Evolutionary conservation across 1,140 invertebrate species (phyloP), one percentile per base, ranked within the genome.

Genomic region (Leptopilina boulardi): DNA sequence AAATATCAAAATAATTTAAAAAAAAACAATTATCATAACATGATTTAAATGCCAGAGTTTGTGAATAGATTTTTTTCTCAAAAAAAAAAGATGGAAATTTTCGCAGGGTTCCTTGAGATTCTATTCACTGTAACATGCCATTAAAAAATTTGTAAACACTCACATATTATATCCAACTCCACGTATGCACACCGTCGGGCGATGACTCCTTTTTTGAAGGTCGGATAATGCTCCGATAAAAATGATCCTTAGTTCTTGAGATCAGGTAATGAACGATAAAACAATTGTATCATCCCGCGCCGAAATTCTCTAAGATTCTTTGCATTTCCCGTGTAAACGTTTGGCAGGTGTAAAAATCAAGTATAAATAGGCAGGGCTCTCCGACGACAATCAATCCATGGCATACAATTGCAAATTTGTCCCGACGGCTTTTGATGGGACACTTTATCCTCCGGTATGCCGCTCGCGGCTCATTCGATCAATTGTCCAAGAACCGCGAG

Each of bases 121-220:
- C n/a, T 5, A 54, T 54, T 54, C 51, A 51, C 47, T 51, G 47
- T 5, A 8, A 66, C 23, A 66, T 66, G 59, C 23, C n/a, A 66
- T 30, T 56, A 66, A 66, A 44, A 66, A 66, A 66, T 30, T 30
- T n/a, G 26, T 66, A 66, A 66, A 66, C 59, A 66, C 59, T 26
- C 59, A 66, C 59, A 66, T 66, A 66, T 66, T 66, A 66, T 30
- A 66, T 66, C 59, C 59, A 66, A 18, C 74, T 23, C 59, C 38
- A 75, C 74, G 74, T 75, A 75, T 75, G 26, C 54, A 66, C 59
- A 4, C 34, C 59, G 59, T 66, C 59, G 59, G 59, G 47, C 47
- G 47, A 51, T 51, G 47, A 51, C 47, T 51, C 47, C 47, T 15
- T 51, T 51, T 51, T 51, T 51, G 47, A 51, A 51, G 47, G 59